Evolutionary conservation across 2,797 vertebrate species (phyloP).

Genomic region (Sebastes iracundus): DNA sequence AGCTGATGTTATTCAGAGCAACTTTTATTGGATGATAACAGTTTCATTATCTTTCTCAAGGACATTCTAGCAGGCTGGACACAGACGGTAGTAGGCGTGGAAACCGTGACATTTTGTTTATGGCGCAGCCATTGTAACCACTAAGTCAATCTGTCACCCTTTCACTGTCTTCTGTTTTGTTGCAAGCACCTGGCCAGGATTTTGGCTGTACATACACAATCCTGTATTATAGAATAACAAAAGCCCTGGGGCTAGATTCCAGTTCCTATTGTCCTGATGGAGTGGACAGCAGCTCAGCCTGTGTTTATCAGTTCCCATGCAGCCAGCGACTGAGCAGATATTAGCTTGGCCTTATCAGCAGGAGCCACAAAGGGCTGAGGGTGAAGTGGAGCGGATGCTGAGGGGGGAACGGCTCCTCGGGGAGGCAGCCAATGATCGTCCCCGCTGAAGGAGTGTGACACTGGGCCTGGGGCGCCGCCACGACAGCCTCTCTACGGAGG

Average conservation of each 20-base stretch:
- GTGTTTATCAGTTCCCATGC: conserved; percentile 41
- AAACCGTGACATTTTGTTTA: conserved; percentile 37
- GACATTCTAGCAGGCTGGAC: conserved; percentile 14
- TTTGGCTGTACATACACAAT: conserved; percentile 15
- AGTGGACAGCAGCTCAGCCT: conserved; percentile 42
- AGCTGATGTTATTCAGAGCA: background rate
- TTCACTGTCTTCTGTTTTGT: conserved; percentile 34
- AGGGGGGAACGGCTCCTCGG: conserved; percentile 27
- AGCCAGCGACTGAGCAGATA: conserved; percentile 46
- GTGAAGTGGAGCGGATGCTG: conserved; percentile 44
- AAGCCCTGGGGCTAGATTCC: conserved; percentile 15
- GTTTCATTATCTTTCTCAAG: conserved; percentile 13
- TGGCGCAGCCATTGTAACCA: conserved; percentile 13
- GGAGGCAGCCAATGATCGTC: conserved; percentile 47
- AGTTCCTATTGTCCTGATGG: conserved; percentile 42
- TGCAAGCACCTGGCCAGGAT: conserved; percentile 38
- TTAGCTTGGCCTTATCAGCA: conserved; percentile 66
- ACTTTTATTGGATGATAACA: background rate
- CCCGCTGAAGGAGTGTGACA: conserved; percentile 31
- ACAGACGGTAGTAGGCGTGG: background rate
- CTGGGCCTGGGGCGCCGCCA: conserved; percentile 21
- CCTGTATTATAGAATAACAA: conserved; percentile 45
- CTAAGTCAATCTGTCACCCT: conserved; percentile 19
- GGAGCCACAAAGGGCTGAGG: conserved; percentile 64
- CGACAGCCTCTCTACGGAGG: conserved; percentile 9